Evolutionary conservation across 1,140 invertebrate genomes (phyloP).

Genomic region (Zaprionus gabonicus): DNA sequence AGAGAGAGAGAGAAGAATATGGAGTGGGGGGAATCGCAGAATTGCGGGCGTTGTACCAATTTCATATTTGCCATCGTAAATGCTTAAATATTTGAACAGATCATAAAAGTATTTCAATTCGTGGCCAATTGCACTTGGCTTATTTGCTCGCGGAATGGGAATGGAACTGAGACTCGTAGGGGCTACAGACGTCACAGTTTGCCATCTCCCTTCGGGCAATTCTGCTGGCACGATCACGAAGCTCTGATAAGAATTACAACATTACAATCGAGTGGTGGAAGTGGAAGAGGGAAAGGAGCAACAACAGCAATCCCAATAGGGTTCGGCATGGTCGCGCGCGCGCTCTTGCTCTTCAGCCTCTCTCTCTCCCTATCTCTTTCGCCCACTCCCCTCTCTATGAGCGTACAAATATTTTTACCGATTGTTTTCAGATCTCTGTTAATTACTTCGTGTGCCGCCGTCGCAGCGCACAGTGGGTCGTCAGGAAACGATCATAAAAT

Average conservation of each 20-base stretch:
- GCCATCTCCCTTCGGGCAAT: neutral
- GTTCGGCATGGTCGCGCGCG: constrained; percentile 12
- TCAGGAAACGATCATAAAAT: neutral
- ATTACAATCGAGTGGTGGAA: neutral
- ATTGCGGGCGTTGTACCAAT: constrained; percentile 47
- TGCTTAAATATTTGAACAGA: constrained; percentile 53
- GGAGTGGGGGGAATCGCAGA: neutral
- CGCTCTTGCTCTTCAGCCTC: neutral
- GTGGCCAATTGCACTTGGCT: constrained; percentile 38
- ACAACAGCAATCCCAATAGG: neutral
- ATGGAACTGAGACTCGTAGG: neutral
- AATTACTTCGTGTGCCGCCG: constrained; percentile 22
- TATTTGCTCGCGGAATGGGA: constrained; percentile 24
- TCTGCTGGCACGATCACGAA: neutral
- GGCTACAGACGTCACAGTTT: constrained; percentile 34
- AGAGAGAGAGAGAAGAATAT: neutral
- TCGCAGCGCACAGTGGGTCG: constrained; percentile 28
- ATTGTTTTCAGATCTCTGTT: constrained; percentile 38
- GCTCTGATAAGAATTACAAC: constrained; percentile 29
- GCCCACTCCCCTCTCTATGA: neutral
- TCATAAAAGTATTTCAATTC: constrained; percentile 43
- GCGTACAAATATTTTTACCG: constrained; percentile 16
- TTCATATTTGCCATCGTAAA: constrained; percentile 66
- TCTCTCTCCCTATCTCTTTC: neutral
- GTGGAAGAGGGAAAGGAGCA: neutral